phyloP scores from a whole-genome alignment of 2,888 invertebrate species.

The Drosophila borborema region DNA sequence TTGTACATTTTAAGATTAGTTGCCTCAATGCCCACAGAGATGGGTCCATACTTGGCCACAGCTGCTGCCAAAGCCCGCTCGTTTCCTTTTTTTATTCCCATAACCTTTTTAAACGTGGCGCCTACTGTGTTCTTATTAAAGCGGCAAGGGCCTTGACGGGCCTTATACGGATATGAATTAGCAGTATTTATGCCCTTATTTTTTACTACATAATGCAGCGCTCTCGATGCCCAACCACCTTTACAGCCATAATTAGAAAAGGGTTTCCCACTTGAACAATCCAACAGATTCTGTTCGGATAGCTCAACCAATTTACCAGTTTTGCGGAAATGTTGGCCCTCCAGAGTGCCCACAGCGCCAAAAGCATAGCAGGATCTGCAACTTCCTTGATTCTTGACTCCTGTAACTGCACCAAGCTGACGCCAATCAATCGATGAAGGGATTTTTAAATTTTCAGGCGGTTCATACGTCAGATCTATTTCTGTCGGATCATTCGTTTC shows the following conservation, averaged over 20 bases:
- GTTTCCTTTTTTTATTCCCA: conserved; percentile 89
- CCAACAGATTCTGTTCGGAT: conserved; percentile 95
- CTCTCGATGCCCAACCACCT: conserved; percentile 90
- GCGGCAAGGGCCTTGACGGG: conserved; percentile 88
- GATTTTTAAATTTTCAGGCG: conserved; percentile 87
- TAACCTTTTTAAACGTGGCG: conserved; percentile 91
- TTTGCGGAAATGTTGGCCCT: conserved; percentile 94
- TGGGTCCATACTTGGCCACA: conserved; percentile 92
- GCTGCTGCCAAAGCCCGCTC: conserved; percentile 91
- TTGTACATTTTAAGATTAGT: conserved; percentile 93
- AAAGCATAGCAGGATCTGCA: conserved; percentile 98
- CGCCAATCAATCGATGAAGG: conserved; percentile 94
- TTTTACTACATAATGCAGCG: conserved; percentile 92
- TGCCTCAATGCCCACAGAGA: conserved; percentile 95
- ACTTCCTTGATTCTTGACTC: conserved; percentile 93
- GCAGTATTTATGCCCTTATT: conserved; percentile 96
- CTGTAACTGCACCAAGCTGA: conserved; percentile 92
- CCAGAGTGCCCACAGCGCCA: conserved; percentile 94
- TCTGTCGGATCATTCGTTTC: conserved; percentile 24
- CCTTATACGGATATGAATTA: conserved; percentile 93
- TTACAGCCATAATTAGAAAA: conserved; percentile 95
- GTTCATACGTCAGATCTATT: conserved; percentile 66
- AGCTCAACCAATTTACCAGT: conserved; percentile 89
- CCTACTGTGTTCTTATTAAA: conserved; percentile 89
- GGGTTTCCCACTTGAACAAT: conserved; percentile 89